Percentiles rank a stretch among this genome's conserved stretches.
Conservation (phyloP, 2,797 vertebrate genomes). For the Prionace glauca region DNA sequence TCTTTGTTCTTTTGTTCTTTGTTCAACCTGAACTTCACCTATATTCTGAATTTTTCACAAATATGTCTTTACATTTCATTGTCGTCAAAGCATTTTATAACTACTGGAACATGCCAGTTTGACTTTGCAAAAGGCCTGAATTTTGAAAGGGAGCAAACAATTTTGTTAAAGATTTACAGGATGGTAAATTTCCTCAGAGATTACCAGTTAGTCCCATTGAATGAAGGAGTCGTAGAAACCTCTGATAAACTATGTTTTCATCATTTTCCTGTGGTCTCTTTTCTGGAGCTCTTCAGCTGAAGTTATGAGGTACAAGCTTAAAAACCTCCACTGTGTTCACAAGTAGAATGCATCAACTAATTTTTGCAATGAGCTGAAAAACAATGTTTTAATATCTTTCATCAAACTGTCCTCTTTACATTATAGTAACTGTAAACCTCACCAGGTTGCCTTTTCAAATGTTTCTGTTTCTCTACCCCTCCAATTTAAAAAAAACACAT, state of each 20-base stretch:
- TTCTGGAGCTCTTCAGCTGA: not conserved
- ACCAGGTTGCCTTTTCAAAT: not conserved
- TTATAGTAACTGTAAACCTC: not conserved
- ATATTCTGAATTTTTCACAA: not conserved
- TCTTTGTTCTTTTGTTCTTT: too few species aligned
- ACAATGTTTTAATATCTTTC: not conserved
- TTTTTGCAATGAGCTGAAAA: not conserved
- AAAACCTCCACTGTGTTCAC: not conserved
- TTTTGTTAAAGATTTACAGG: not conserved
- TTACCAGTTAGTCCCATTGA: not conserved
- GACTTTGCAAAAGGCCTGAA: not conserved
- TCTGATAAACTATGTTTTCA: not conserved
- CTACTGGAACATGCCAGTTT: not conserved
- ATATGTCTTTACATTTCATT: not conserved
- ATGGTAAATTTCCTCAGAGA: not conserved
- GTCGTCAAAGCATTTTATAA: not conserved
- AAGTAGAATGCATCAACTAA: not conserved
- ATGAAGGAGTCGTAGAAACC: not conserved
- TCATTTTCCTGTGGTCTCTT: not conserved
- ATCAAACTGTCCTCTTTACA: not conserved
- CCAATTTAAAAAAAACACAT: not conserved
- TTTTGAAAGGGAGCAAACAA: not conserved
- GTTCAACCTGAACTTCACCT: not conserved
- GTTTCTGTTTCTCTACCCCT: not conserved
- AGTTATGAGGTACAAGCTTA: not conserved